These are phyloP conservation scores for Porites evermanni DNA, from an alignment of 92 coral and sea anemone genomes.

Conservation along the genomic window DNA sequence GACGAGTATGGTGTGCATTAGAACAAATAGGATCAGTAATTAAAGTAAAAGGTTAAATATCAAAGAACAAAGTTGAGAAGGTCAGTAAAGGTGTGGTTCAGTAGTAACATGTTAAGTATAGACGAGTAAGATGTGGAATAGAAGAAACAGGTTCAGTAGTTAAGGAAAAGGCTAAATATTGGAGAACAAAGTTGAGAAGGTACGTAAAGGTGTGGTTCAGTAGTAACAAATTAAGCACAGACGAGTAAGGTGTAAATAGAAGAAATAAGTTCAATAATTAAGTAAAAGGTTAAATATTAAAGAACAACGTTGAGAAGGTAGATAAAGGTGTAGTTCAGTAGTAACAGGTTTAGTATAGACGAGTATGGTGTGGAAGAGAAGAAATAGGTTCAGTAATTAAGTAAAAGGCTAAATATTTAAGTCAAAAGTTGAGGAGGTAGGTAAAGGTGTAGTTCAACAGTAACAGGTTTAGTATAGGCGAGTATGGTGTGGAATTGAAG, in stretches of 20 bases:
- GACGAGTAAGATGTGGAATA: background rate
- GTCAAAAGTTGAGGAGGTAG: background rate
- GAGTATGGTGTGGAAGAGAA: background rate
- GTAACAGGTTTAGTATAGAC: background rate
- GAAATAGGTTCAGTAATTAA: background rate
- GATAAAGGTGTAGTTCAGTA: background rate
- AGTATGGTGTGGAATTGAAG: background rate
- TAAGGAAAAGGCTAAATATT: background rate
- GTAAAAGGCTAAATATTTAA: background rate
- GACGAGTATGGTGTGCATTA: background rate
- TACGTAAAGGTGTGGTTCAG: background rate
- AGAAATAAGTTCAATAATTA: background rate
- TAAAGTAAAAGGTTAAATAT: background rate
- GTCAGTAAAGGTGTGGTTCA: background rate
- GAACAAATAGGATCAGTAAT: background rate
- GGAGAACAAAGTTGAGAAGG: background rate
- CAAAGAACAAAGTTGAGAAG: too few relatives aligned
- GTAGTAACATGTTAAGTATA: background rate
- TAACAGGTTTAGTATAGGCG: background rate
- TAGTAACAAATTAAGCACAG: background rate
- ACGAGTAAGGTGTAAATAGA: background rate
- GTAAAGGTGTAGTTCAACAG: background rate
- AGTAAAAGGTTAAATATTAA: background rate
- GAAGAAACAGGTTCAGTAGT: background rate
- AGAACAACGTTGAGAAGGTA: background rate